Evolutionary conservation across 2,888 invertebrate species (phyloP).

Genomic region (Nasonovia ribisnigri): DNA sequence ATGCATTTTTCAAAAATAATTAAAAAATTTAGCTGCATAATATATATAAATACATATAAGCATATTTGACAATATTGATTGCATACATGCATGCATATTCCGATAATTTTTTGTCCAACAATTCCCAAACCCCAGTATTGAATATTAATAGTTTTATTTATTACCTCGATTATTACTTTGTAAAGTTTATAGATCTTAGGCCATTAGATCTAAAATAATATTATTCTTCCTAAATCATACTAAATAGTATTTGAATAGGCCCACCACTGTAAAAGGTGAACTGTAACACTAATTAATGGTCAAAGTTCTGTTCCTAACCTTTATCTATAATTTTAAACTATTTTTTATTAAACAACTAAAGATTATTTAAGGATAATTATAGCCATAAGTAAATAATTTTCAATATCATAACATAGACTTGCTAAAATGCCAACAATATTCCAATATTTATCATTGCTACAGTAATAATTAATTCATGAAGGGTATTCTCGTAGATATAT

Average conservation of each 20-base stretch:
- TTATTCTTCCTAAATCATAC: background rate
- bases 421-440: background rate
- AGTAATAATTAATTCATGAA: background rate
- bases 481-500: background rate
- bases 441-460: background rate
- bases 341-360: background rate
- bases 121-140: too few relatives aligned
- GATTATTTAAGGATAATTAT: background rate
- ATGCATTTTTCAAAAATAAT: too few relatives aligned
- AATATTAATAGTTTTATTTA: background rate
- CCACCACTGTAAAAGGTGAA: too few relatives aligned
- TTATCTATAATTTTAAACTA: background rate
- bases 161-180: background rate
- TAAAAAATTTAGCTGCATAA: too few relatives aligned
- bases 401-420: background rate
- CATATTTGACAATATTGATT: too few relatives aligned
- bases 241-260: background rate
- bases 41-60: too few relatives aligned
- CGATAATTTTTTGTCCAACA: too few relatives aligned
- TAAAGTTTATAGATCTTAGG: background rate
- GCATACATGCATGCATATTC: too few relatives aligned
- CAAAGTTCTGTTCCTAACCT: background rate
- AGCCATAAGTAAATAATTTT: background rate
- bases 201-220: background rate
- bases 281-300: background rate